phyloP scores from a whole-genome alignment of 2,888 invertebrate species.

The Phymatocera aterrima region DNA sequence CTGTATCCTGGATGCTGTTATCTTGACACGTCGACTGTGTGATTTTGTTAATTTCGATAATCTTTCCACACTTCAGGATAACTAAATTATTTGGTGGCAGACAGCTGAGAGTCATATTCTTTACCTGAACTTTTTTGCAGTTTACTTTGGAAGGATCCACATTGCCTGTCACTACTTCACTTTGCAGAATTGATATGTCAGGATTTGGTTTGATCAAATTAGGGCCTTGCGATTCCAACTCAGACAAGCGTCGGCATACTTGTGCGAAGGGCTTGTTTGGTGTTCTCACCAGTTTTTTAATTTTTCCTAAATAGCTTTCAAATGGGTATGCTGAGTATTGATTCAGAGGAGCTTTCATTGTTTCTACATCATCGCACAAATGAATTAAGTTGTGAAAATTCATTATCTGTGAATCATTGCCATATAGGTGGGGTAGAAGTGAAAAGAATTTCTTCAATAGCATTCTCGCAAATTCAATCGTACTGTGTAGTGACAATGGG shows the following conservation, averaged over 20 bases:
- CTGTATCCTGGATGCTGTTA: too few species aligned
- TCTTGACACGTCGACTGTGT: not conserved
- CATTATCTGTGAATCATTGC: conserved; percentile 18
- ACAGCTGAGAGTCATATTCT: not conserved
- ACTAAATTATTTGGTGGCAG: not conserved
- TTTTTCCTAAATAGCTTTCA: conserved; percentile 5
- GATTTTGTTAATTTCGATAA: not conserved
- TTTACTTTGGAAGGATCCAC: not conserved
- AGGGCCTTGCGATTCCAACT: not conserved
- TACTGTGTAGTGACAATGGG: not conserved
- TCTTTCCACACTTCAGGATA: not conserved
- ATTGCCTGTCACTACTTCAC: not conserved
- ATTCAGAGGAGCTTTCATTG: not conserved
- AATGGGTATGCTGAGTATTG: not conserved
- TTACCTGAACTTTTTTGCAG: not conserved
- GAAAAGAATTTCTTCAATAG: not conserved
- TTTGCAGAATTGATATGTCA: not conserved
- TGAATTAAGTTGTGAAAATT: not conserved
- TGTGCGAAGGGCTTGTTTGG: not conserved
- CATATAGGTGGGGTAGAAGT: conserved; percentile 28
- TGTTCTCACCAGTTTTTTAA: conserved; percentile 38
- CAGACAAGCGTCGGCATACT: not conserved
- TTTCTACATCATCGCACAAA: conserved; percentile 1
- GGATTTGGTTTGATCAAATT: not conserved
- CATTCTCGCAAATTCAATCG: not conserved